These are phyloP conservation scores for Sussaba pulchella DNA, from an alignment of 2,888 invertebrate genomes.

Conservation along the genomic window DNA sequence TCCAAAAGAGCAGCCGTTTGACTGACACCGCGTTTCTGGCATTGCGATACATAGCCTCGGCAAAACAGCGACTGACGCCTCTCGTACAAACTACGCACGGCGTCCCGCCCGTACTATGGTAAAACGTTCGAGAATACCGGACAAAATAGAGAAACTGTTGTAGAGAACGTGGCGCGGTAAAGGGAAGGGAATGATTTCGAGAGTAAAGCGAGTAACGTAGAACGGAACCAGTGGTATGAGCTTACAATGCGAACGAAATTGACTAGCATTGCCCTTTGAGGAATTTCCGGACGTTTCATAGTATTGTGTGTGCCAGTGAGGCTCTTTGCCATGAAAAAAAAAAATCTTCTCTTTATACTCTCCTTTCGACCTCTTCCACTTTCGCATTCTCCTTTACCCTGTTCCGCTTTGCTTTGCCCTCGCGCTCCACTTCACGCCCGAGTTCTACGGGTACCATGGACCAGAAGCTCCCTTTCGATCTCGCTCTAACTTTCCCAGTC, in stretches of 20 bases:
- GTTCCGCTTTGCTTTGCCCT: conserved; percentile 12
- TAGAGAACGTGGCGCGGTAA: conserved; percentile 3
- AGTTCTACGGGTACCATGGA: background rate
- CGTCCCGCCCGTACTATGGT: conserved; percentile 6
- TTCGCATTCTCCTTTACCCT: conserved; percentile 22
- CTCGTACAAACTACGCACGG: conserved; percentile 35
- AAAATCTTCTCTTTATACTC: conserved; percentile 24
- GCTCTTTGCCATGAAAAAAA: conserved; percentile 17
- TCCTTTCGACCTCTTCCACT: background rate
- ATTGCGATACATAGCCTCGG: conserved; percentile 31
- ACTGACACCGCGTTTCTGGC: conserved; percentile 57
- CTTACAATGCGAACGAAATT: conserved; percentile 44
- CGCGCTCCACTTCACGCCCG: background rate
- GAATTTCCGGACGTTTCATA: conserved; percentile 32
- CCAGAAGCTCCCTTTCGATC: conserved; percentile 11
- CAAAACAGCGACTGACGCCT: conserved; percentile 6
- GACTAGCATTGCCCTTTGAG: conserved; percentile 29
- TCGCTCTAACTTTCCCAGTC: background rate
- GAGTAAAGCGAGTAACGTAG: background rate
- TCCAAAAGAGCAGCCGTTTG: conserved; percentile 66
- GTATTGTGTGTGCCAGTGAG: conserved; percentile 6
- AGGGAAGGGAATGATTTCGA: conserved; percentile 18
- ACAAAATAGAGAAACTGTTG: conserved; percentile 29
- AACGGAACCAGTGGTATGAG: conserved; percentile 3
- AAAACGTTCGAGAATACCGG: conserved; percentile 39